These are phyloP conservation scores for Aselliscus stoliczkanus DNA, from an alignment of 2,797 vertebrate genomes.

Conservation along the genomic window DNA sequence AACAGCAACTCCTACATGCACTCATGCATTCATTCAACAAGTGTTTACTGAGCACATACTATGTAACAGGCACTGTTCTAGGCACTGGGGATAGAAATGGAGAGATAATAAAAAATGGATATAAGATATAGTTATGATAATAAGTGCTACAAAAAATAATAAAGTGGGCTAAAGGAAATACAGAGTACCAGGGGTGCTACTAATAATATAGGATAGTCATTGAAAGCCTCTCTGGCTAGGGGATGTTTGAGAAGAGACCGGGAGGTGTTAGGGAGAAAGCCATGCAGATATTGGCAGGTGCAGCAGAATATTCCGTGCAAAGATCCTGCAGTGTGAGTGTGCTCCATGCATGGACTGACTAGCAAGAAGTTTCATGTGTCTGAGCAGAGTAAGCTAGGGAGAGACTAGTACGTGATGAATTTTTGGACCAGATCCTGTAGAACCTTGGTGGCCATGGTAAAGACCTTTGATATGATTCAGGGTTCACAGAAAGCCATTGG, in stretches of 20 bases:
- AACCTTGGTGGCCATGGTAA: neutral
- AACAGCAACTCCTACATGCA: neutral
- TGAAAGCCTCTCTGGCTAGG: neutral
- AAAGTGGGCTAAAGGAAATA: neutral
- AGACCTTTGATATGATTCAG: neutral
- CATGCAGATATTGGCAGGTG: neutral
- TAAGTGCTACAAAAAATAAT: neutral
- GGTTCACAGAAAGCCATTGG: neutral
- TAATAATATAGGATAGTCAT: neutral
- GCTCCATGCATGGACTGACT: neutral
- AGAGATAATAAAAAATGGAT: neutral
- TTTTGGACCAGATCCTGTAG: neutral
- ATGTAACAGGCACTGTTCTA: neutral
- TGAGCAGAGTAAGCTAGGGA: neutral
- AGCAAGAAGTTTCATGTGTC: neutral
- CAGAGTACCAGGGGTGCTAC: neutral
- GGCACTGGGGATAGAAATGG: neutral
- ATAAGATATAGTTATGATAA: neutral
- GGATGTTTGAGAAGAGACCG: neutral
- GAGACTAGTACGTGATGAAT: neutral
- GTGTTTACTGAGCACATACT: neutral
- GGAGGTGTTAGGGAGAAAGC: neutral
- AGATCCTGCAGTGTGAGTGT: neutral
- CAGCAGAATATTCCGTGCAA: neutral
- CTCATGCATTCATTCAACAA: neutral